Conservation (phyloP, 2,797 vertebrate species). For the Halcyon smyrnensis region DNA sequence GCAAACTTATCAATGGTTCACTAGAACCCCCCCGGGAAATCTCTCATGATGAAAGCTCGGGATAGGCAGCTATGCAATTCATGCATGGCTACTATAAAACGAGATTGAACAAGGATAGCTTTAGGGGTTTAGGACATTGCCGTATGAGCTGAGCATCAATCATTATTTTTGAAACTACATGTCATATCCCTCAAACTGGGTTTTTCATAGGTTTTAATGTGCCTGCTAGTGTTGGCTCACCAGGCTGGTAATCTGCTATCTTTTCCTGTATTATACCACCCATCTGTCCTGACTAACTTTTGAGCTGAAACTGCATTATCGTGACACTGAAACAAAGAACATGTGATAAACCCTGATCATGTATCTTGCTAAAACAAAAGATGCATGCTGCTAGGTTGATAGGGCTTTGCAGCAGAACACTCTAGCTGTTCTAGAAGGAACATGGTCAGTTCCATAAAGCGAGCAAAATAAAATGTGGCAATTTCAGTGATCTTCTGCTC, state of each 20-base stretch:
- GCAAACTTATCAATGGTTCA: neutral
- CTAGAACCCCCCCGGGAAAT: neutral
- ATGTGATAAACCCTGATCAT: neutral
- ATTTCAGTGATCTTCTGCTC: neutral
- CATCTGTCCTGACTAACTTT: neutral
- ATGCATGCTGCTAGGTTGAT: neutral
- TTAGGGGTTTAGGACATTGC: neutral
- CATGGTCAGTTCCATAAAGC: neutral
- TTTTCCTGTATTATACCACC: neutral
- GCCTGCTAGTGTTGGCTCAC: neutral
- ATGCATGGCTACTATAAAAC: neutral
- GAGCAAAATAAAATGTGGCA: neutral
- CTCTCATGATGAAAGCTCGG: neutral
- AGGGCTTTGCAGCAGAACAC: neutral
- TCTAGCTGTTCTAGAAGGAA: neutral
- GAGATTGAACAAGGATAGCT: neutral
- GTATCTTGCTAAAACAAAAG: neutral
- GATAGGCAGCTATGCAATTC: neutral
- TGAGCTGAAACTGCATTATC: neutral
- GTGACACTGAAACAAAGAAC: neutral
- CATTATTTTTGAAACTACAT: neutral
- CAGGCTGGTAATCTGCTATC: neutral
- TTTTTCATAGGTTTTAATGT: neutral
- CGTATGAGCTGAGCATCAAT: neutral
- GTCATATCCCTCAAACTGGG: neutral